A percentile compares a stretch with the other conserved stretches of the same genome.
Conservation (phyloP, 2,797 vertebrate genomes). For the Morelia viridis region DNA sequence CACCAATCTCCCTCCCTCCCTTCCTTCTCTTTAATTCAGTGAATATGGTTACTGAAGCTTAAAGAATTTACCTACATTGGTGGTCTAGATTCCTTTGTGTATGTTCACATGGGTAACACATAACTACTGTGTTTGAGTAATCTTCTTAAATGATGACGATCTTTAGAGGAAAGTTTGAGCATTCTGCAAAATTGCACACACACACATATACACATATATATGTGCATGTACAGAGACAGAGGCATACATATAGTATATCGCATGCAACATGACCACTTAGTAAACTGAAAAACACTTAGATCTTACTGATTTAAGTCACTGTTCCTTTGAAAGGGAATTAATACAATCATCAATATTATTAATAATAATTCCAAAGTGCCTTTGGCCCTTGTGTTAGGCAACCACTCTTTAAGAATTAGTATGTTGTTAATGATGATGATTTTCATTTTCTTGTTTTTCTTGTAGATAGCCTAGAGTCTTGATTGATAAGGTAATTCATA, state of each 20-base stretch:
- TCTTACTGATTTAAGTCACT: slow-evolving; percentile 2
- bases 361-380: not conserved
- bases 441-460: not conserved
- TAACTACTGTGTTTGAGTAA: not conserved
- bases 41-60: not conserved
- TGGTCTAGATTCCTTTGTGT: not conserved
- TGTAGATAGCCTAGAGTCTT: not conserved
- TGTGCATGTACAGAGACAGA: not conserved
- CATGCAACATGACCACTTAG: not conserved
- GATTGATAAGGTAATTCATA: not conserved
- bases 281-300: slow-evolving; percentile 2
- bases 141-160: not conserved
- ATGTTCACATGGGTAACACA: not conserved
- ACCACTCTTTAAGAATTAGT: not conserved
- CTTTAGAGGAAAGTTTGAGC: slow-evolving; percentile 11
- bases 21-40: not conserved
- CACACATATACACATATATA: no score
- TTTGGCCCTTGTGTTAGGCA: not conserved
- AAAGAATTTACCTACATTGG: not conserved
- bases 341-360: not conserved
- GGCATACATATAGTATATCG: not conserved
- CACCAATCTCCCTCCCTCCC: rapidly evolving
- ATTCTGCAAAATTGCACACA: not conserved
- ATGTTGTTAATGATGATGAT: not conserved
- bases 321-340: slow-evolving; percentile 12